Evolutionary conservation across 2,888 invertebrate species (phyloP).

Genomic region (Lasioglossum marginatum): DNA sequence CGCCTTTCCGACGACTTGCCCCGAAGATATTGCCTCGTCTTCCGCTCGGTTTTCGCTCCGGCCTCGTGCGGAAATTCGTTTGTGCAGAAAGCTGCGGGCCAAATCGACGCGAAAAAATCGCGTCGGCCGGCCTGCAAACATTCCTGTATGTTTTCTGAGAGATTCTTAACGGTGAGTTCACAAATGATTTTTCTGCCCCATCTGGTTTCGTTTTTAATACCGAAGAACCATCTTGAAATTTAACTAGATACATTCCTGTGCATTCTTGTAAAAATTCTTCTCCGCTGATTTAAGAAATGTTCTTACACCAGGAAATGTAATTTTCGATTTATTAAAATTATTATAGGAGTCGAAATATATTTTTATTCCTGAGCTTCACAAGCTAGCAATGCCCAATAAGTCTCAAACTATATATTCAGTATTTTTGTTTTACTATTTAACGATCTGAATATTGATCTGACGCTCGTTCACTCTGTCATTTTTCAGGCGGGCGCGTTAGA

Average conservation of each 20-base stretch:
- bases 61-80: constrained; percentile 11
- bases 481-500: not conserved
- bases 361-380: not conserved
- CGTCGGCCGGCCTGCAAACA: not conserved
- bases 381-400: too few species aligned
- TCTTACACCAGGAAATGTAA: not conserved
- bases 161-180: not conserved
- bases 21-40: constrained; percentile 10
- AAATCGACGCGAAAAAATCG: not conserved
- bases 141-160: not conserved
- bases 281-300: too few species aligned
- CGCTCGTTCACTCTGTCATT: not conserved
- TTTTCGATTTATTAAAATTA: not conserved
- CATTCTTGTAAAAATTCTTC: not conserved
- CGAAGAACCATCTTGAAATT: not conserved
- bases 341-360: not conserved
- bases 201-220: not conserved
- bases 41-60: not conserved
- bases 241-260: not conserved
- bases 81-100: not conserved
- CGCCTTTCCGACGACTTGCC: not conserved
- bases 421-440: not conserved
- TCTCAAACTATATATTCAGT: not conserved
- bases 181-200: not conserved
- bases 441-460: not conserved